Conservation (phyloP, 1,140 invertebrate genomes). For the Drosophila setifemur region DNA sequence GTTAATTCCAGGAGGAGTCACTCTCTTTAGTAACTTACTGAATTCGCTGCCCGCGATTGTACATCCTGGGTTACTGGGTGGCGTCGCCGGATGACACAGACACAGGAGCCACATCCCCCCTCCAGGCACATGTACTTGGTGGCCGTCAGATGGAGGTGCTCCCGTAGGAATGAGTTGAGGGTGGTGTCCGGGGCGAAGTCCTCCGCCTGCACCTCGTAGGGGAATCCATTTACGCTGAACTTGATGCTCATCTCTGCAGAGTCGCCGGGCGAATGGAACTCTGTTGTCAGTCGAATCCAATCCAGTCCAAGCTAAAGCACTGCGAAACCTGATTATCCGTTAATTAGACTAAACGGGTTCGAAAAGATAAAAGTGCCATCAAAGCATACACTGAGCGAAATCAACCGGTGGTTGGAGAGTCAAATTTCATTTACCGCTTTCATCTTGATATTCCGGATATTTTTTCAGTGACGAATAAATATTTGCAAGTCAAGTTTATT, state of each 20-base stretch:
- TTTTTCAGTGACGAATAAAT: no score
- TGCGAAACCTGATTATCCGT: conserved; percentile 34
- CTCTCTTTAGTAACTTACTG: conserved; percentile 86
- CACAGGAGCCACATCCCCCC: conserved; percentile 91
- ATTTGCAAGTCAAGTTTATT: no score
- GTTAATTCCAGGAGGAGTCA: not conserved
- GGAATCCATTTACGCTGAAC: conserved; percentile 65
- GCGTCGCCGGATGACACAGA: conserved; percentile 85
- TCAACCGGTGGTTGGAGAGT: no score
- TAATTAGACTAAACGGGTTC: conserved; percentile 47
- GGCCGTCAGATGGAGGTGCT: conserved; percentile 87
- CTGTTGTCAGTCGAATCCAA: not conserved
- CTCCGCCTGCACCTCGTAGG: conserved; percentile 52
- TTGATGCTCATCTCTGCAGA: conserved; percentile 56
- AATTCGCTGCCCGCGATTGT: conserved; percentile 87
- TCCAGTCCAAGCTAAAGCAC: conserved; percentile 38
- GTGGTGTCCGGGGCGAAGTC: conserved; percentile 83
- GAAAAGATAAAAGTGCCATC: conserved; percentile 1
- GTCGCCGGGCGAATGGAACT: conserved; percentile 16
- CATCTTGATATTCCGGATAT: no score
- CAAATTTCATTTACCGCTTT: no score
- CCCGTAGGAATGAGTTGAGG: conserved; percentile 87
- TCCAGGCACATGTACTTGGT: conserved; percentile 92
- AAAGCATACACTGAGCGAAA: no score
- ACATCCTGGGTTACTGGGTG: conserved; percentile 84